phyloP scores from a whole-genome alignment of 1,140 invertebrate genomes.

The Drosophila gunungcola region DNA sequence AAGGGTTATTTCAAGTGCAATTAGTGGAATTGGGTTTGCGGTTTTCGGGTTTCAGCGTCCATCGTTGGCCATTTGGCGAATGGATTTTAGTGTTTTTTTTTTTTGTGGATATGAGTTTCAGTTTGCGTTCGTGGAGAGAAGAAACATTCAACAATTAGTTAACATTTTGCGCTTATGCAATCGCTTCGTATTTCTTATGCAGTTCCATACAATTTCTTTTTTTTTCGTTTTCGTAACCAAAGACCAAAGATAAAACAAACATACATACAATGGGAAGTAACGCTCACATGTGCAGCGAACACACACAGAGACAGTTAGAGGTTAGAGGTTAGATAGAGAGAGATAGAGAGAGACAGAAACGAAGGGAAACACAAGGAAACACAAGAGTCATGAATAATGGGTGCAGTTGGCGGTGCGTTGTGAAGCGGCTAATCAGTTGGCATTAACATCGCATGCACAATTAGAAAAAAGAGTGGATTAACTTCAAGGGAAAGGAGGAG shows the following conservation, averaged over 20 bases:
- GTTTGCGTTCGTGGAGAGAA: conserved; percentile 50
- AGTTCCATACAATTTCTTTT: conserved; percentile 21
- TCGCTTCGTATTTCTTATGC: conserved; percentile 26
- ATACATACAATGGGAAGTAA: conserved; percentile 20
- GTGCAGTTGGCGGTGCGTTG: conserved; percentile 66
- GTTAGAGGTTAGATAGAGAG: conserved; percentile 3
- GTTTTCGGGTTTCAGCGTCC: conserved; percentile 49
- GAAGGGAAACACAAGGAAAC: conserved; percentile 29
- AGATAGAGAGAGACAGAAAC: conserved; percentile 12
- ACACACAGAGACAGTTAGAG: conserved; percentile 14
- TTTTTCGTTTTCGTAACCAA: conserved; percentile 31
- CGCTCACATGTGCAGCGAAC: conserved; percentile 29
- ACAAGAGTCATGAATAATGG: conserved; percentile 58
- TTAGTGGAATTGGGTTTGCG: conserved; percentile 82
- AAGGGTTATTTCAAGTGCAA: conserved; percentile 82
- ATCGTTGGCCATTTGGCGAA: conserved; percentile 57
- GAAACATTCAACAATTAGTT: conserved; percentile 76
- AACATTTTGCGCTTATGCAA: conserved; percentile 57
- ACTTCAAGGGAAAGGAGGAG: background rate
- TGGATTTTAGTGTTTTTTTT: conserved; percentile 13
- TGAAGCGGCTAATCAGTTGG: conserved; percentile 64
- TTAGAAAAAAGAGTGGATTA: conserved; percentile 46
- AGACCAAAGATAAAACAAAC: conserved; percentile 35
- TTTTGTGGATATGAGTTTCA: conserved; percentile 20
- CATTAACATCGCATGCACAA: conserved; percentile 58